Evolutionary conservation across 2,797 vertebrate species (phyloP), one percentile per base, ranked within the genome.

Genomic region (Heteromormyrus szaboi): DNA sequence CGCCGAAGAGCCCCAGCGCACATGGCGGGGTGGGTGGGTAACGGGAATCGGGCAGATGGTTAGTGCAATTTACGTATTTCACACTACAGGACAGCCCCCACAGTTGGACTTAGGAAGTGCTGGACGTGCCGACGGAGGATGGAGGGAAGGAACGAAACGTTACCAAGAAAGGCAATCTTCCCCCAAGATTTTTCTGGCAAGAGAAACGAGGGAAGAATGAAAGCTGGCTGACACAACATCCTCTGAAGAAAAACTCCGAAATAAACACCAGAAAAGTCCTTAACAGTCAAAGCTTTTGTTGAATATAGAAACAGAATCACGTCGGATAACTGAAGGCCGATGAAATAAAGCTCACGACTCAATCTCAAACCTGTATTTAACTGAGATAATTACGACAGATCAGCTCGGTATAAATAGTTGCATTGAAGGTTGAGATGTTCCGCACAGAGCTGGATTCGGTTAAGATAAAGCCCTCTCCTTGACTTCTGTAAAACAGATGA

Each of bases 401-500:
- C 85, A 59, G 37, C 51, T 46, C 0, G 29, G 17, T 86, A 86
- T 59, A 86, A 86, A 86, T 59, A 86, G 85, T 56, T 37, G 29
- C n/a, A 33, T 44, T 22, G 51, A 37, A 86, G 37, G 33, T 37
- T n/a, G 85, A 41, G 41, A 81, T 51, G 53, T 85, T 48, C 46
- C 9, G 11, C 53, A 3, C 33, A 8, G 53, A 37, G 50, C 44
- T 56, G 85, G 7, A 54, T 85, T 48, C 19, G 22, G 81, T 85
- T 48, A 51, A 85, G 25, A 25, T 12, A 51, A 50, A 50, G 22
- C 81, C 7, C 12, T 83, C 44, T 48, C 19, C 44, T 85, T 17
- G 44, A 85, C 48, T 85, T 25, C 81, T 85, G 81, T 25, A 48
- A 85, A 50, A 85, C 81, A 85, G 81, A 50, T 85, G 81, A 85